Evolutionary conservation across 2,113 vertebrate genomes (phyloP).

Genomic region (Periophthalmodon schlosseri): DNA sequence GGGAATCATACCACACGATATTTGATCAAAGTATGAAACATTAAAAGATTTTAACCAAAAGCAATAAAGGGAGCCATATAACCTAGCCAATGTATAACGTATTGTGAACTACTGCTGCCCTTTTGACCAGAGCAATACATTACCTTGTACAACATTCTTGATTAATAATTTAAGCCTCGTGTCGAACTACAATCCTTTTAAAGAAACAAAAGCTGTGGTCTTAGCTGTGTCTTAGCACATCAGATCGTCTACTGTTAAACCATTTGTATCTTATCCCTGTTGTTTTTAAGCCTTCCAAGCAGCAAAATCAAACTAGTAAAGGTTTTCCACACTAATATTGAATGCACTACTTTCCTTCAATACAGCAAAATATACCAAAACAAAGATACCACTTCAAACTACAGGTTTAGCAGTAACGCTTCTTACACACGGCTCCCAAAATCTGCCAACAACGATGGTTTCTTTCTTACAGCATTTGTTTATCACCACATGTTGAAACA

Average conservation of each 20-base stretch:
- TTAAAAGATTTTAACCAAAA: background rate
- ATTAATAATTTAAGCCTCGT: background rate
- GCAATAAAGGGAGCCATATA: background rate
- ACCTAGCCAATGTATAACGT: background rate
- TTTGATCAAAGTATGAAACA: background rate
- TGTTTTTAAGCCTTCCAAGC: background rate
- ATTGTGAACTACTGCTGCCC: background rate
- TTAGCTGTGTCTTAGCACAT: background rate
- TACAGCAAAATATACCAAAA: background rate
- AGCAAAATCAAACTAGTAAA: background rate
- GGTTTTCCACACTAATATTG: slow-evolving; percentile 12
- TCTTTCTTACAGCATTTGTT: slow-evolving; percentile 22
- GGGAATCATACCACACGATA: background rate
- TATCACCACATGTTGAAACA: slow-evolving; percentile 31
- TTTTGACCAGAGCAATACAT: background rate
- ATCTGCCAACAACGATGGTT: background rate
- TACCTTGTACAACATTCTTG: background rate
- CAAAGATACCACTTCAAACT: background rate
- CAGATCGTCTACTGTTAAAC: background rate
- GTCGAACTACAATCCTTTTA: background rate
- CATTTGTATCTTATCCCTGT: background rate
- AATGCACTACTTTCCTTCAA: slow-evolving; percentile 14
- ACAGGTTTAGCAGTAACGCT: slow-evolving; percentile 12
- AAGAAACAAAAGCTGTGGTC: background rate
- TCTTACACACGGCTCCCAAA: slow-evolving; percentile 5